Evolutionary conservation across 2,888 invertebrate species (phyloP).

Genomic region (Electrophaes corylata): DNA sequence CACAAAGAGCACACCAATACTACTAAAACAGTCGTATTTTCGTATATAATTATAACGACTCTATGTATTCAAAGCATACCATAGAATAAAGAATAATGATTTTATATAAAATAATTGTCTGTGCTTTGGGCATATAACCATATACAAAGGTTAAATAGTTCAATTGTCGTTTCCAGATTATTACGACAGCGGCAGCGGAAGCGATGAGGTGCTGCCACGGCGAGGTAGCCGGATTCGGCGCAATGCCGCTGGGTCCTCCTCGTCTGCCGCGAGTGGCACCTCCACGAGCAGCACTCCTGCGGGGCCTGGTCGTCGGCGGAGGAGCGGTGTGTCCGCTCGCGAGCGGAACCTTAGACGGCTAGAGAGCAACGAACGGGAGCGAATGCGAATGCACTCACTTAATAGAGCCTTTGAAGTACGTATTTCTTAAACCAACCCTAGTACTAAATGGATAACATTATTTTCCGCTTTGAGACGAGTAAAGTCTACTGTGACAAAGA

Average conservation of each 20-base stretch:
- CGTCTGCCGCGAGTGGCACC: conserved; percentile 54
- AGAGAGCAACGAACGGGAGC: conserved; percentile 95
- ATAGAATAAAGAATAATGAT: no score
- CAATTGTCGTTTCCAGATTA: conserved; percentile 57
- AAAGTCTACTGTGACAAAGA: no score
- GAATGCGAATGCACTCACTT: conserved; percentile 96
- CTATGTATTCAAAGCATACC: no score
- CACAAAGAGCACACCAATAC: no score
- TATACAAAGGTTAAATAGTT: no score
- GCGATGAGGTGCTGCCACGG: conserved; percentile 63
- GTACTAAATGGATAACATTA: no score
- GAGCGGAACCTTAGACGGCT: conserved; percentile 93
- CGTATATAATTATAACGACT: no score
- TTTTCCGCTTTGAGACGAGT: no score
- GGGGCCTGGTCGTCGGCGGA: conserved; percentile 84
- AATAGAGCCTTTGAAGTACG: conserved; percentile 67
- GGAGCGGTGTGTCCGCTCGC: conserved; percentile 91
- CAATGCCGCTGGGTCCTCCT: conserved; percentile 62
- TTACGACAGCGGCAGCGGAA: conserved; percentile 73
- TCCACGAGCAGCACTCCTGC: conserved; percentile 43
- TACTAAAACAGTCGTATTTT: no score
- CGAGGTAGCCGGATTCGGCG: conserved; percentile 62
- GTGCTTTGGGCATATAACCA: no score
- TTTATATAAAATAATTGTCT: no score
- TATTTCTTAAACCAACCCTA: no score